Base-by-base conservation (phyloP, 2,113 vertebrate species). In the Ictidomys tridecemlineatus region DNA sequence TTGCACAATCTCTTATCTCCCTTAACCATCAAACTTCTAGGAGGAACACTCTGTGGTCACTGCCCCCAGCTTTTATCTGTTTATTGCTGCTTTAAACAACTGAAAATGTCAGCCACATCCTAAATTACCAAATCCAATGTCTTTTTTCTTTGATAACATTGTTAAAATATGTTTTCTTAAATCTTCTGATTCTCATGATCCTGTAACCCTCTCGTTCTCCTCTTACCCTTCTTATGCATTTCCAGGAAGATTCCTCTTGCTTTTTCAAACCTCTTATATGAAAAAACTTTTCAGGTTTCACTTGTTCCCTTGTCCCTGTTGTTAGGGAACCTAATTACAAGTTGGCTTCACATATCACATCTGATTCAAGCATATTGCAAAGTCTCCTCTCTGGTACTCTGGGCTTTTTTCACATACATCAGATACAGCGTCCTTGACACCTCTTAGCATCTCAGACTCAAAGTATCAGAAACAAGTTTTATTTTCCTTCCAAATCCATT, bases 121-220 rank as follows among this genome's bases (percentile, higher is more conserved):
- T 86, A 53, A 85, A 30, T 95, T 10, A 93, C 74, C 51, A 96
- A 80, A 76, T 70, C 74, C 30, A 61, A 3, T 32, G 24, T 82
- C 51, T 90, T 86, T 76, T 76, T 39, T 78, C 30, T 83, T 77
- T 74, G 37, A 73, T 77, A 26, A 45, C 34, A 26, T 76, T 74
- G 34, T 90, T 95, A 39, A 83, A 63, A 83, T 77, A 74, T 61
- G 85, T 76, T 69, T 79, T 91, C 28, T 90, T 39, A 82, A 26
- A 76, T 77, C 37, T 58, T 80, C 37, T 63, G 26, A 13, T 20
- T 48, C 89, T 30, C 11, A 11, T 88, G 24, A 26, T 32, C 20
- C 37, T 56, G 30, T 18, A 37, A 32, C 70, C 53, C 56, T 70
- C 65, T 65, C 11, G 69, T n/a, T 93, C 8, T 80, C 56, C 51